phyloP scores from a whole-genome alignment of 2,797 vertebrate species.

The Synaphobranchus kaupii region DNA sequence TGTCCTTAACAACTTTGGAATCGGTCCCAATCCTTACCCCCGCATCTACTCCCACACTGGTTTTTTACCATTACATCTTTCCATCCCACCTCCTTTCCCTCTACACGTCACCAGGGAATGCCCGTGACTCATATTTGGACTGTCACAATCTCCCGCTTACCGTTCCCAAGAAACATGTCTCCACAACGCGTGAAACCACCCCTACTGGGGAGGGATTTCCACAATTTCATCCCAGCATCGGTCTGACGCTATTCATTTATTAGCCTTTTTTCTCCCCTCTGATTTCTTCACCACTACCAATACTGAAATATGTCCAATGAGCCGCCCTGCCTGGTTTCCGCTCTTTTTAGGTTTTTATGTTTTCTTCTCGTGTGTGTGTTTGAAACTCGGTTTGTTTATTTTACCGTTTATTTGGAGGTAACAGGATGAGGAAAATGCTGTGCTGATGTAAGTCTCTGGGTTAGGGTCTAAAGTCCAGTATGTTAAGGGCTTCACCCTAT shows the following conservation, averaged over 20 bases:
- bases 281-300: neutral
- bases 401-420: neutral
- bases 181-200: neutral
- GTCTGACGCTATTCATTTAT: neutral
- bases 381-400: neutral
- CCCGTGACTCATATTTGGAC: slow-evolving; percentile 24
- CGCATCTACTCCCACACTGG: slow-evolving; percentile 41
- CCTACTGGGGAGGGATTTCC: slow-evolving; percentile 7
- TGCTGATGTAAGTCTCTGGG: neutral
- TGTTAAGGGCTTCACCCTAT: neutral
- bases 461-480: neutral
- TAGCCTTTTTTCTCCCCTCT: neutral
- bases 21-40: slow-evolving; percentile 54
- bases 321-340: neutral
- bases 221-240: slow-evolving; percentile 13
- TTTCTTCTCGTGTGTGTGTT: neutral
- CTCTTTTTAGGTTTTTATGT: neutral
- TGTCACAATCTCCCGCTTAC: slow-evolving; percentile 28
- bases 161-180: neutral
- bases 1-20: slow-evolving; percentile 67
- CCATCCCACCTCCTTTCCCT: slow-evolving; percentile 43
- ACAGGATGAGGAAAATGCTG: neutral
- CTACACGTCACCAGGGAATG: slow-evolving; percentile 29
- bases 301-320: slow-evolving; percentile 2
- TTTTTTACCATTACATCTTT: slow-evolving; percentile 36